These are phyloP conservation scores for Glaucomys volans DNA, from an alignment of 2,113 vertebrate species.

Conservation along the genomic window DNA sequence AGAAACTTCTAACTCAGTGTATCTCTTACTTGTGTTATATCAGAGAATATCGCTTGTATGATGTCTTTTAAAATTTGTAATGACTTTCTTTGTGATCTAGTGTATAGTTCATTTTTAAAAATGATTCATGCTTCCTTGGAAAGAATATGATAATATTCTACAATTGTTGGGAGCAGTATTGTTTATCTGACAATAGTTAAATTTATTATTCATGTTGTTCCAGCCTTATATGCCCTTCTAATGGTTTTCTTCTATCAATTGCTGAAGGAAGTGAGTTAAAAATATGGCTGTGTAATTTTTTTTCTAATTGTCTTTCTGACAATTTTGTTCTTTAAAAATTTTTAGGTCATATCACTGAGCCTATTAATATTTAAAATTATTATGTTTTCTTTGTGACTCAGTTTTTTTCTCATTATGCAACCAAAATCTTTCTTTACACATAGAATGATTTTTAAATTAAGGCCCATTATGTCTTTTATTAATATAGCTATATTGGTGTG, in stretches of 20 bases:
- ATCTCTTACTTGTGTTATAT: background rate
- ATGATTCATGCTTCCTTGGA: too few species aligned
- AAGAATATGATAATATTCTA: background rate
- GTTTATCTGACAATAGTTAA: background rate
- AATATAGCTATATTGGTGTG: background rate
- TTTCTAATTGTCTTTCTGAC: background rate
- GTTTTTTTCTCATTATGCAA: background rate
- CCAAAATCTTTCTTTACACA: background rate
- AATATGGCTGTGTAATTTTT: background rate
- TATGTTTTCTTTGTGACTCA: background rate
- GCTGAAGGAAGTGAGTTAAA: background rate
- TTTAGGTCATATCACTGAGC: background rate
- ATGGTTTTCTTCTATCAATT: background rate
- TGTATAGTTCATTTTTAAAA: too few species aligned
- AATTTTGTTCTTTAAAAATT: background rate
- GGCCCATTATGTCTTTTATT: background rate
- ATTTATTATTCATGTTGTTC: background rate
- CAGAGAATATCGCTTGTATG: background rate
- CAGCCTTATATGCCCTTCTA: background rate
- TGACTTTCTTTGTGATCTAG: background rate
- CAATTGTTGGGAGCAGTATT: background rate
- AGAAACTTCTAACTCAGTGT: background rate
- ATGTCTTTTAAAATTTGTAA: background rate
- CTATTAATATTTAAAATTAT: background rate
- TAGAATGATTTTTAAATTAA: background rate